Conservation (phyloP, 2,888 invertebrate species). For the Sphaerophoria rueppellii region DNA sequence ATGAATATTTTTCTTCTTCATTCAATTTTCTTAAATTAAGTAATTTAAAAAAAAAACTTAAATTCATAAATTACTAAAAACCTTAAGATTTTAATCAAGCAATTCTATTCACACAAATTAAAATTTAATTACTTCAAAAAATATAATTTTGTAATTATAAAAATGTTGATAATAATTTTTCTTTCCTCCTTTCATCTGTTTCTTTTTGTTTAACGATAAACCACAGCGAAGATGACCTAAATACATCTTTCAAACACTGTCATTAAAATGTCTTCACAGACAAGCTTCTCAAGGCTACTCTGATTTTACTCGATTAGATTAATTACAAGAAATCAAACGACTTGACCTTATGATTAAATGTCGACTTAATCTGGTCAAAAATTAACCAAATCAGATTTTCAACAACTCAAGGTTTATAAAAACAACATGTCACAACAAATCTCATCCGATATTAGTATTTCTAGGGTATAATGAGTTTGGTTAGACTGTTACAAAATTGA, state of each 20-base stretch:
- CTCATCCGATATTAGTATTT: not conserved
- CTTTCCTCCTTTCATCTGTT: not conserved
- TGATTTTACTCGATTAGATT: conserved; percentile 10
- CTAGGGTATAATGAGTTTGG: not conserved
- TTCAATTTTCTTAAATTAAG: not conserved
- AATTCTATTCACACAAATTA: not conserved
- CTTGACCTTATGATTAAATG: conserved; percentile 28
- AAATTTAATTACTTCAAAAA: not conserved
- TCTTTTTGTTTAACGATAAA: not conserved
- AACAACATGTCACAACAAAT: conserved; percentile 14
- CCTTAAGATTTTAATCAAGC: not conserved
- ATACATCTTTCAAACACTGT: not conserved
- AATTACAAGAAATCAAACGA: not conserved
- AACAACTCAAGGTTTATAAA: conserved; percentile 2
- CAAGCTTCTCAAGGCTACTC: conserved; percentile 22
- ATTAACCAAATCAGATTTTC: conserved; percentile 6
- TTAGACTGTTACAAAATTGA: not conserved
- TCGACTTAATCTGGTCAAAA: conserved; percentile 13
- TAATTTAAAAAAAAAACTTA: not conserved
- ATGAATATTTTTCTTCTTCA: too few relatives aligned
- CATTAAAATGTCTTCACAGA: not conserved
- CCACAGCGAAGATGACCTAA: not conserved
- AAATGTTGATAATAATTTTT: not conserved
- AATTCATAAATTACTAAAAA: not conserved
- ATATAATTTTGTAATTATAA: not conserved